Evolutionary conservation across 2,888 invertebrate species (phyloP).

Genomic region (Ectemnius continuus): DNA sequence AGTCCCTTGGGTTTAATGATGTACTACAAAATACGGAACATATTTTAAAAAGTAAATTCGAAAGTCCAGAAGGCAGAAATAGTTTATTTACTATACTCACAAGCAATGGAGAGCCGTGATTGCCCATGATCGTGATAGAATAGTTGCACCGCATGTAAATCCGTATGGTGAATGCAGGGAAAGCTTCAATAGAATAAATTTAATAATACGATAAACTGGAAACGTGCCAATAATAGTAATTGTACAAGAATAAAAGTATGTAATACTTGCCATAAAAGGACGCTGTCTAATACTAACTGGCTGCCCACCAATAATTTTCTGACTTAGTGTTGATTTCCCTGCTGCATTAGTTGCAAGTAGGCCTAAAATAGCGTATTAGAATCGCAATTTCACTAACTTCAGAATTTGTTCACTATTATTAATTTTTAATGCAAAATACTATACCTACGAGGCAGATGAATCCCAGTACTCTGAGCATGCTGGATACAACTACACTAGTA

Average conservation of each 20-base stretch:
- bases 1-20: slow-evolving; percentile 10
- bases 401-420: no score
- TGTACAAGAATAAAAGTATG: not conserved
- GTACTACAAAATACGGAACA: slow-evolving; percentile 14
- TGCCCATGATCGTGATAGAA: slow-evolving; percentile 56
- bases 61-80: not conserved
- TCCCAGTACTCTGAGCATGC: no score
- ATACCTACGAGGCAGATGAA: no score
- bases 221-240: not conserved
- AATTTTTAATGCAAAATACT: no score
- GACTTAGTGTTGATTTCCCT: no score
- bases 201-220: not conserved
- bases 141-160: slow-evolving; percentile 59
- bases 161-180: slow-evolving; percentile 42
- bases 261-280: slow-evolving; percentile 51
- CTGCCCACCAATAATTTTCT: slow-evolving; percentile 55
- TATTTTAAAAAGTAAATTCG: not conserved
- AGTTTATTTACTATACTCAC: slow-evolving; percentile 41
- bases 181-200: slow-evolving; percentile 46
- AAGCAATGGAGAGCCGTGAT: slow-evolving; percentile 65
- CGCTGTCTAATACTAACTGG: slow-evolving; percentile 39
- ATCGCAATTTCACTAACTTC: no score
- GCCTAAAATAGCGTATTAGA: no score
- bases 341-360: slow-evolving; percentile 5
- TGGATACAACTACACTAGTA: no score